A percentile compares a stretch with the other conserved stretches of the same genome.
Conservation (phyloP, 2,113 vertebrate species). For the Megaceryle torquata region DNA sequence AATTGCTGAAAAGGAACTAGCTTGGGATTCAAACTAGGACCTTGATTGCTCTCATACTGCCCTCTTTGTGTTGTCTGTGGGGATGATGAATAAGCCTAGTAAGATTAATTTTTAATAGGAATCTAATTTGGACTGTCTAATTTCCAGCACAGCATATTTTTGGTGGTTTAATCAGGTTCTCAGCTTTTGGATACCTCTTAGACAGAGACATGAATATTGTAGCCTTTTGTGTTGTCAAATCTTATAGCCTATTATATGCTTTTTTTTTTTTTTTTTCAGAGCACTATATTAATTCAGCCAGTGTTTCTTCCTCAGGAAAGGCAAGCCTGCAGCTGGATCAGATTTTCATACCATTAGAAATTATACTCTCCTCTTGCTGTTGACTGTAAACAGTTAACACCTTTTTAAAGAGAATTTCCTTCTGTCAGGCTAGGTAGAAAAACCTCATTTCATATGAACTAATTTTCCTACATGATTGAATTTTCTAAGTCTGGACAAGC, state of each 20-base stretch:
- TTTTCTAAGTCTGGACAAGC: background rate
- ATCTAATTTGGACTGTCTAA: constrained; percentile 41
- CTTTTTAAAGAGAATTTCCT: constrained; percentile 2
- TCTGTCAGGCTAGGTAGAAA: background rate
- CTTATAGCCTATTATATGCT: background rate
- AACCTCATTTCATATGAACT: background rate
- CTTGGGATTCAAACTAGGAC: background rate
- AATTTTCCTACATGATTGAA: background rate
- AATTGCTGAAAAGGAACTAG: background rate
- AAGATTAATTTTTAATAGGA: constrained; percentile 55
- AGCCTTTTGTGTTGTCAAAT: constrained; percentile 35
- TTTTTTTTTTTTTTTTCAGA: background rate
- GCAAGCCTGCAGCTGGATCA: background rate
- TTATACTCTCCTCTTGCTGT: background rate
- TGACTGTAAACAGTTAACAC: background rate
- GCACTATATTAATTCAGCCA: background rate
- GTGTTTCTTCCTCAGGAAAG: background rate
- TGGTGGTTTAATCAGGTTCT: constrained; percentile 56
- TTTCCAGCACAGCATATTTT: constrained; percentile 33
- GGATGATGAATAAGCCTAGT: constrained; percentile 34
- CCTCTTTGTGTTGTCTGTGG: constrained; percentile 1
- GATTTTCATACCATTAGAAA: background rate
- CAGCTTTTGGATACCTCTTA: constrained; percentile 30
- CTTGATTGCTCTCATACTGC: background rate
- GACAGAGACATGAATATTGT: constrained; percentile 13